Percentiles rank a stretch among this genome's conserved stretches.
phyloP scores from a whole-genome alignment of 2,797 vertebrate species.

The Chromobotia macracanthus region DNA sequence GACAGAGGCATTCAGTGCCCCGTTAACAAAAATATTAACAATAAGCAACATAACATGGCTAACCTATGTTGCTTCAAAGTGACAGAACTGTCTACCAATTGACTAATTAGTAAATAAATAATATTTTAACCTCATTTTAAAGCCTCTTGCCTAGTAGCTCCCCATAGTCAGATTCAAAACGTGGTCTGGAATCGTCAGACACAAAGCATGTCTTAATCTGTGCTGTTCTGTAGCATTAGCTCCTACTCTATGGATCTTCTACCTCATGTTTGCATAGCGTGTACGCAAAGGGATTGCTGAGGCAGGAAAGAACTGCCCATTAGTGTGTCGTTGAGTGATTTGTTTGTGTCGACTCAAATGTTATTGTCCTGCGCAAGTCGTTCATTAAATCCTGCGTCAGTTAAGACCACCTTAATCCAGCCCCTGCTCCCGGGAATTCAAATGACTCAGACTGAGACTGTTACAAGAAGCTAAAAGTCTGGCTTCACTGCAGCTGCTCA shows the following conservation, averaged over 20 bases:
- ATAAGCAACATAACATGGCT: neutral
- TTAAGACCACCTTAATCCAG: slow-evolving; percentile 67
- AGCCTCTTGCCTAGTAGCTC: neutral
- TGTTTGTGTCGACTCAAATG: slow-evolving; percentile 72
- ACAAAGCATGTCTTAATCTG: slow-evolving; percentile 60
- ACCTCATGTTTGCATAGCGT: slow-evolving; percentile 55
- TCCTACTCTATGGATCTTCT: slow-evolving; percentile 9
- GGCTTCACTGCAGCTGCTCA: slow-evolving; percentile 30
- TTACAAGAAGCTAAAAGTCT: slow-evolving; percentile 47
- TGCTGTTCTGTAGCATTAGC: slow-evolving; percentile 13
- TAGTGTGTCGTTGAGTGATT: slow-evolving; percentile 64
- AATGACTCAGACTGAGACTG: slow-evolving; percentile 57
- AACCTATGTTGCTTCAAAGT: neutral
- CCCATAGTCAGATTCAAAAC: neutral
- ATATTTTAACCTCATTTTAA: slow-evolving; percentile 43
- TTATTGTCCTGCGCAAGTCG: slow-evolving; percentile 65
- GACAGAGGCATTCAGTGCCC: neutral
- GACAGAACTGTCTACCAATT: neutral
- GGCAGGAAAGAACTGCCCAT: slow-evolving; percentile 57
- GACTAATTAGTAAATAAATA: slow-evolving; percentile 45
- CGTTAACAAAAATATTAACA: neutral
- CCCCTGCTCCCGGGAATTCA: slow-evolving; percentile 62
- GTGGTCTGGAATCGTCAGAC: slow-evolving; percentile 43
- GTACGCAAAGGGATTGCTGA: slow-evolving; percentile 48
- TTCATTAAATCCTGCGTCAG: slow-evolving; percentile 61